Percentiles rank a stretch among this genome's conserved stretches.
These are phyloP conservation scores for Nebria ingens DNA, from an alignment of 1,140 invertebrate genomes.

Conservation along the genomic window DNA sequence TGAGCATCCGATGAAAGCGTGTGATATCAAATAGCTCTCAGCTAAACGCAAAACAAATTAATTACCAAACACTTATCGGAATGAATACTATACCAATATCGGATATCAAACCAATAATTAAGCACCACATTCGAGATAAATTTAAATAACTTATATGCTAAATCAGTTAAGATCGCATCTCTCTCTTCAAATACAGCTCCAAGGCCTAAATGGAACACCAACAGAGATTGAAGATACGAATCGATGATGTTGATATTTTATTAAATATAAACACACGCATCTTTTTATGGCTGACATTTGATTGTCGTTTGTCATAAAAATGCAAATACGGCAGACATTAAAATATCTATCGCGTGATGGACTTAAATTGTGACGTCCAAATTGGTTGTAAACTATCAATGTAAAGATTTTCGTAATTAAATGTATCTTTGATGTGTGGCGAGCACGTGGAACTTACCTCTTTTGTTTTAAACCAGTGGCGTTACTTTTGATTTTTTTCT, in stretches of 20 bases:
- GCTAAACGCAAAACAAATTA: neutral
- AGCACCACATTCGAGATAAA: neutral
- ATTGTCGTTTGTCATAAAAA: neutral
- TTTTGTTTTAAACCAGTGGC: neutral
- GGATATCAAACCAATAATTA: neutral
- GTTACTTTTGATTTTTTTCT: too few species aligned
- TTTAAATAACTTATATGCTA: neutral
- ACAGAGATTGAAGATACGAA: too few species aligned
- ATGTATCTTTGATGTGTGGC: slow-evolving; percentile 26
- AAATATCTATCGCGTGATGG: neutral
- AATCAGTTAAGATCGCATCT: neutral
- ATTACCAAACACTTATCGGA: neutral
- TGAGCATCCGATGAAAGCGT: neutral
- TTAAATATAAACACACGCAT: neutral
- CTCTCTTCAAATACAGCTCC: too few species aligned
- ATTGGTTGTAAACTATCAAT: slow-evolving; percentile 37
- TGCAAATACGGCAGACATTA: neutral
- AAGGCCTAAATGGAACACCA: too few species aligned
- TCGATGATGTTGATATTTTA: too few species aligned
- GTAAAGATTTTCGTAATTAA: slow-evolving; percentile 39
- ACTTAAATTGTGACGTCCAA: slow-evolving; percentile 29
- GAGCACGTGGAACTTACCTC: neutral
- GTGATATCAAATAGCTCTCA: neutral
- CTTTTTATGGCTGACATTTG: neutral
- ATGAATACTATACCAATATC: too few species aligned